Evolutionary conservation across 2,113 vertebrate genomes (phyloP).

Genomic region (Pipra filicauda): DNA sequence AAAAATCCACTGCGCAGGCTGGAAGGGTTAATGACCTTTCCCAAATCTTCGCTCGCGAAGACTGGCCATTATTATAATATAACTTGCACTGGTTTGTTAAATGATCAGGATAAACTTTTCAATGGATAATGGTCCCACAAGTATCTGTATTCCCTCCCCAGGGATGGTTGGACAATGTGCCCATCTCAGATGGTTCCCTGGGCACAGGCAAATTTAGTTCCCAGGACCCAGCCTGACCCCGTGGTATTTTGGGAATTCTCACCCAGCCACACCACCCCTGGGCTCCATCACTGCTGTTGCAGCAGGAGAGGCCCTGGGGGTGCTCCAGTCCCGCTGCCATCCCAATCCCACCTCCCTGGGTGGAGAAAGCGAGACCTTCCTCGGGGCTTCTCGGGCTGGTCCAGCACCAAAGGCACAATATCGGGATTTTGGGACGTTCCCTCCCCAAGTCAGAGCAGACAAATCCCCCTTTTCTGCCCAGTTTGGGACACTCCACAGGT

Average conservation of each 20-base stretch:
- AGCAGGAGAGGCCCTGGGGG: not conserved
- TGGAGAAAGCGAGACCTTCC: rapidly evolving
- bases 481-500: rapidly evolving
- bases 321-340: rapidly evolving
- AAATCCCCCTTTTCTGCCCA: not conserved
- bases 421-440: rapidly evolving
- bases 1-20: too few relatives aligned
- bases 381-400: rapidly evolving
- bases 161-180: rapidly evolving
- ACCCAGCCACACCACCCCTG: not conserved
- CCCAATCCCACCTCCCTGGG: not conserved
- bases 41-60: too few relatives aligned
- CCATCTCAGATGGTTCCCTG: not conserved
- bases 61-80: too few relatives aligned
- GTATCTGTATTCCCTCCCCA: not conserved
- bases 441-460: rapidly evolving
- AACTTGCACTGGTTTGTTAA: not conserved
- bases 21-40: too few relatives aligned
- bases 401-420: not conserved
- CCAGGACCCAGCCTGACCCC: not conserved
- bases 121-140: not conserved
- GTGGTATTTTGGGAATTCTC: not conserved
- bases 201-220: not conserved
- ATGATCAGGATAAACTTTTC: not conserved
- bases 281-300: not conserved